Percentiles rank a stretch among this genome's conserved stretches.
phyloP scores from a whole-genome alignment of 2,113 vertebrate genomes.

The Nibea coibor region DNA sequence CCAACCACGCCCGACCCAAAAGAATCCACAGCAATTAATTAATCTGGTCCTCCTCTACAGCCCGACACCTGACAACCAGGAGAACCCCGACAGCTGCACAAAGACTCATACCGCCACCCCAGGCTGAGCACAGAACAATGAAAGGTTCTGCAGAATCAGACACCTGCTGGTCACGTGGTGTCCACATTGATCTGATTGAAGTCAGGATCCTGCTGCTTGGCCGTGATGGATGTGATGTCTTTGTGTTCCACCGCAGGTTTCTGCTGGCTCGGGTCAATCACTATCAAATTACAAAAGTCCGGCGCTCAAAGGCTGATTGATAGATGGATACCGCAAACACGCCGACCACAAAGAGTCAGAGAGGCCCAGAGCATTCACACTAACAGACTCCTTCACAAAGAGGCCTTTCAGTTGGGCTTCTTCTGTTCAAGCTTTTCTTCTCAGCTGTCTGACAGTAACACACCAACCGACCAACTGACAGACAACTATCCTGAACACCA shows the following conservation, averaged over 20 bases:
- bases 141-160: constrained; percentile 31
- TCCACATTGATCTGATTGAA: constrained; percentile 59
- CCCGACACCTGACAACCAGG: neutral
- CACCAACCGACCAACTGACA: too few species aligned
- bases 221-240: constrained; percentile 90
- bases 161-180: constrained; percentile 68
- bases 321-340: constrained; percentile 87
- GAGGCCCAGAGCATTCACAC: constrained; percentile 80
- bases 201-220: constrained; percentile 83
- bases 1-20: too few species aligned
- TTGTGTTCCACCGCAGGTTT: constrained; percentile 88
- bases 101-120: neutral
- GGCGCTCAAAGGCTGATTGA: constrained; percentile 90
- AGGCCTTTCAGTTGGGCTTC: neutral
- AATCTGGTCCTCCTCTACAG: neutral
- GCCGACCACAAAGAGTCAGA: constrained; percentile 83
- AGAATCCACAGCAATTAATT: too few species aligned
- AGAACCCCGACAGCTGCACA: constrained; percentile 15
- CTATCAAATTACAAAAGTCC: constrained; percentile 92
- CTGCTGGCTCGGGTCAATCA: constrained; percentile 89
- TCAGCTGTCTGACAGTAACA: neutral
- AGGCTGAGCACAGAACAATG: neutral
- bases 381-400: constrained; percentile 15
- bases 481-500: too few species aligned
- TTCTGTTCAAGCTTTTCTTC: neutral